phyloP scores from a whole-genome alignment of 2,888 invertebrate genomes.

The Oxystoma pomonae region DNA sequence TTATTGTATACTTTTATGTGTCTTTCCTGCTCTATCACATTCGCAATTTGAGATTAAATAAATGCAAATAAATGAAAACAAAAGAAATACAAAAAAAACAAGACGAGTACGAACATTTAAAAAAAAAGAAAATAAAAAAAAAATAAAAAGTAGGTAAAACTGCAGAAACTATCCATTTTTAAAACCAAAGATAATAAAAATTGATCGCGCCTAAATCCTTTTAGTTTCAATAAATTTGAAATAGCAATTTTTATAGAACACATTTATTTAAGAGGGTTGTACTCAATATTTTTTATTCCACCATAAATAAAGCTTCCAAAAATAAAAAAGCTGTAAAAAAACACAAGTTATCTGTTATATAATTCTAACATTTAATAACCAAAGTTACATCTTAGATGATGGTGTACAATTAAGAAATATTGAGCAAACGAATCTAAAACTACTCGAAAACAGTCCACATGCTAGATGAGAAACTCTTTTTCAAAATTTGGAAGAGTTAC shows the following conservation, averaged over 20 bases:
- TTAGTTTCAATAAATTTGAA: too few species aligned
- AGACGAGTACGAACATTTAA: constrained; percentile 1
- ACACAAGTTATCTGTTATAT: too few species aligned
- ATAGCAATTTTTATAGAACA: too few species aligned
- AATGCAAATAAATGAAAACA: constrained; percentile 9
- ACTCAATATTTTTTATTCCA: too few species aligned
- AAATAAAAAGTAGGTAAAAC: not conserved
- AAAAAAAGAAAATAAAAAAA: constrained; percentile 6
- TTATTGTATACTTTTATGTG: constrained; percentile 21
- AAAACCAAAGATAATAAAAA: not conserved
- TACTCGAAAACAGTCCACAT: not conserved
- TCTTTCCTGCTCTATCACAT: constrained; percentile 38
- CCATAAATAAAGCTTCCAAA: too few species aligned
- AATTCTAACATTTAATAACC: too few species aligned
- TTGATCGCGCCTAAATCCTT: too few species aligned
- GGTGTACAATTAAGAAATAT: too few species aligned
- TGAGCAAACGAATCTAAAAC: not conserved
- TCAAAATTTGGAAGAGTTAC: constrained; percentile 12
- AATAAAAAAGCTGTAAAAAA: too few species aligned
- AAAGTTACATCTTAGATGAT: too few species aligned
- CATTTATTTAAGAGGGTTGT: not conserved
- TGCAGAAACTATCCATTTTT: constrained; percentile 14
- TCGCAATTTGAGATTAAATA: constrained; percentile 32
- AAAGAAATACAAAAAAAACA: constrained; percentile 10
- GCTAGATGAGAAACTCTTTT: constrained; percentile 20